Percentiles rank a stretch among this genome's conserved stretches.
Evolutionary conservation across 2,888 invertebrate genomes (phyloP).

Genomic region (Arge pagana): DNA sequence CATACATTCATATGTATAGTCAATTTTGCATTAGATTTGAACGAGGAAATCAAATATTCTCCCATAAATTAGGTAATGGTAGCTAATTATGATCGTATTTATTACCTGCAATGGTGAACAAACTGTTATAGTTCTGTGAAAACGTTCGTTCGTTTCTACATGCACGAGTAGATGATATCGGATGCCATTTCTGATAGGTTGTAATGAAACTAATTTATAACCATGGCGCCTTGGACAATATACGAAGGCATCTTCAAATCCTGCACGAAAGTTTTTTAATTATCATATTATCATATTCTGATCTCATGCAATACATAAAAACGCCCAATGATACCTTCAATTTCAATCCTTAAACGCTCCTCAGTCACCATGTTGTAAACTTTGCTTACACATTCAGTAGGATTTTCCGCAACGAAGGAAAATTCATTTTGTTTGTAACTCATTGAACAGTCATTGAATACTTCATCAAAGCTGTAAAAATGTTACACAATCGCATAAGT

Average conservation of each 20-base stretch:
- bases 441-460: constrained; percentile 51
- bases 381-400: constrained; percentile 59
- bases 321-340: constrained; percentile 63
- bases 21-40: constrained; percentile 14
- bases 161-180: constrained; percentile 74
- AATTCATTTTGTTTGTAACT: constrained; percentile 15
- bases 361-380: constrained; percentile 69
- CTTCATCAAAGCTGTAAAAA: constrained; percentile 60
- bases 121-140: constrained; percentile 64
- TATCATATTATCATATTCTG: not conserved
- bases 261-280: constrained; percentile 36
- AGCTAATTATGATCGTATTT: not conserved
- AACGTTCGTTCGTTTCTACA: constrained; percentile 65
- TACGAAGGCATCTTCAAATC: constrained; percentile 66
- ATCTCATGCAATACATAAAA: not conserved
- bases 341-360: constrained; percentile 67
- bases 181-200: constrained; percentile 65
- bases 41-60: too few species aligned
- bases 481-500: too few species aligned
- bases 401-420: constrained; percentile 12
- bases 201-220: constrained; percentile 68
- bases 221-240: constrained; percentile 69
- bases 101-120: constrained; percentile 76
- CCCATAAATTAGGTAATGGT: too few species aligned
- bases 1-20: not conserved